Evolutionary conservation across 2,797 vertebrate genomes (phyloP).

Genomic region (Toxotes lorentzi): DNA sequence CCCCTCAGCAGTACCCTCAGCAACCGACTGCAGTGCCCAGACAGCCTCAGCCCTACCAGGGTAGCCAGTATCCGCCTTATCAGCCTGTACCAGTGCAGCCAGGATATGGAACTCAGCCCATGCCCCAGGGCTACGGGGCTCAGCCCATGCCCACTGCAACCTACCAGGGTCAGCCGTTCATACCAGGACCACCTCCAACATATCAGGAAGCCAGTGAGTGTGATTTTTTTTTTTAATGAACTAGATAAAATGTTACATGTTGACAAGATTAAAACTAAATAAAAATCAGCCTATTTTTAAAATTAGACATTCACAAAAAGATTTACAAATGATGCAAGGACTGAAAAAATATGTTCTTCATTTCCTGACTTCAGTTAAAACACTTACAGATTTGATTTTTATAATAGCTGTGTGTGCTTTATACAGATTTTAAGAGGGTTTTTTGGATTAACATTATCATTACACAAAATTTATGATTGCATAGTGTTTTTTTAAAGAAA

Average conservation of each 20-base stretch:
- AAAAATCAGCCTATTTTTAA: too few relatives aligned
- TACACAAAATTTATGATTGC: background rate
- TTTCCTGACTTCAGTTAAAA: background rate
- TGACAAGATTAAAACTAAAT: too few relatives aligned
- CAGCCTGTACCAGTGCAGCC: constrained; percentile 78
- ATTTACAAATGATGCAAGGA: background rate
- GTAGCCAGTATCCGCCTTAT: constrained; percentile 74
- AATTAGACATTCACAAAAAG: background rate
- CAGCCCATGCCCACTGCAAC: constrained; percentile 59
- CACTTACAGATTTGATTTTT: background rate
- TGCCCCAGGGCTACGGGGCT: constrained; percentile 63
- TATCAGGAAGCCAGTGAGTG: constrained; percentile 82
- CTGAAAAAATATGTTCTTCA: too few relatives aligned
- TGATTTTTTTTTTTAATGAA: background rate
- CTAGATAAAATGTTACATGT: background rate
- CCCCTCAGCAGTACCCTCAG: constrained; percentile 76
- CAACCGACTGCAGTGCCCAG: constrained; percentile 51
- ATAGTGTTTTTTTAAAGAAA: background rate
- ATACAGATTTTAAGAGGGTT: background rate
- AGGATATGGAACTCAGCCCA: constrained; percentile 56
- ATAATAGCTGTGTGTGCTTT: background rate
- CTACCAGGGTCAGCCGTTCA: constrained; percentile 68
- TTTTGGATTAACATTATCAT: background rate
- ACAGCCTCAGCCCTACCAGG: constrained; percentile 69
- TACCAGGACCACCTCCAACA: constrained; percentile 69